Evolutionary conservation across 2,888 invertebrate species (phyloP).

Genomic region (Troides helena): DNA sequence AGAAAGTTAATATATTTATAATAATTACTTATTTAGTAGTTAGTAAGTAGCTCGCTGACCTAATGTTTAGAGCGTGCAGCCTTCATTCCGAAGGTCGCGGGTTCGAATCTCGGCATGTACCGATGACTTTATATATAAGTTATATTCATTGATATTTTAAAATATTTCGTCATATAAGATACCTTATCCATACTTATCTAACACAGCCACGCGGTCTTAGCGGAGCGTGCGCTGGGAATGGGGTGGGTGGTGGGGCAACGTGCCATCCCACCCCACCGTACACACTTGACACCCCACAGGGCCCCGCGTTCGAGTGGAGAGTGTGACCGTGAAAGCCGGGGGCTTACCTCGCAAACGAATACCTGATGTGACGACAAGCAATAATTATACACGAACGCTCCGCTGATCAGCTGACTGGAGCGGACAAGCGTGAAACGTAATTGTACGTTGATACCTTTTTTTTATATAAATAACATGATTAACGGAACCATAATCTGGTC

Average conservation of each 20-base stretch:
- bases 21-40: no score
- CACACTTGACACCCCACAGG: conserved; percentile 16
- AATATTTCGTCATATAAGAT: neutral
- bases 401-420: conserved; percentile 9
- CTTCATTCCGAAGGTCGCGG: no score
- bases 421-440: conserved; percentile 20
- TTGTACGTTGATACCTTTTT: neutral
- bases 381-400: conserved; percentile 25
- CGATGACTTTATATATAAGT: no score
- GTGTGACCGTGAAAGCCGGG: conserved; percentile 27
- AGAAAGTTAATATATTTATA: no score
- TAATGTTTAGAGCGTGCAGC: no score
- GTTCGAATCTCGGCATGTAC: no score
- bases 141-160: no score
- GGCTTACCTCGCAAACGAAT: conserved; percentile 24
- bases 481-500: no score
- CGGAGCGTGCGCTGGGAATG: conserved; percentile 23
- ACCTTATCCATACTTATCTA: conserved; percentile 30
- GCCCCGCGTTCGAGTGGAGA: conserved; percentile 11
- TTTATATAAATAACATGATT: no score
- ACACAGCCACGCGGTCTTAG: conserved; percentile 34
- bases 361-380: conserved; percentile 25
- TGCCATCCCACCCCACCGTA: conserved; percentile 30
- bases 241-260: conserved; percentile 28
- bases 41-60: no score